These are phyloP conservation scores for Phocoena phocoena DNA, from an alignment of 2,113 vertebrate genomes.

Conservation along the genomic window DNA sequence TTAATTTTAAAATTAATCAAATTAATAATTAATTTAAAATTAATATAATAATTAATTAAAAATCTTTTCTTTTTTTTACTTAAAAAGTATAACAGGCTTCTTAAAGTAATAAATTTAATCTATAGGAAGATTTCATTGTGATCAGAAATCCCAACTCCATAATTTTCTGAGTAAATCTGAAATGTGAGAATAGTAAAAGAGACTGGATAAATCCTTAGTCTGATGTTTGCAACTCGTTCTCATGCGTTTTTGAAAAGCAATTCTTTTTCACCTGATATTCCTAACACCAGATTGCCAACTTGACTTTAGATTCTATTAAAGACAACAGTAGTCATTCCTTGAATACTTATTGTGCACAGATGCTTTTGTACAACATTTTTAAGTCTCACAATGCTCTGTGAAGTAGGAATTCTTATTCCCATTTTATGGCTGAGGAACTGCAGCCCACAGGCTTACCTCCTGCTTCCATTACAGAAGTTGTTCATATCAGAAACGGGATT, in stretches of 20 bases:
- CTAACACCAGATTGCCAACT: too few relatives aligned
- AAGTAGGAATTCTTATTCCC: background rate
- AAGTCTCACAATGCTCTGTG: background rate
- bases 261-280: background rate
- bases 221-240: background rate
- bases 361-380: background rate
- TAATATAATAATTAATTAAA: background rate
- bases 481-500: background rate
- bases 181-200: background rate
- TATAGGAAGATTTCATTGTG: background rate
- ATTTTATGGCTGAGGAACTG: background rate
- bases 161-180: background rate
- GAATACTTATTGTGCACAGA: background rate
- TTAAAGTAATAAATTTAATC: background rate
- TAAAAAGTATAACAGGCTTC: background rate
- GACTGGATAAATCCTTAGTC: background rate
- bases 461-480: background rate
- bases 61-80: background rate
- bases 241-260: background rate
- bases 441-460: background rate
- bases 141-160: background rate
- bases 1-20: too few relatives aligned
- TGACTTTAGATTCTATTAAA: background rate
- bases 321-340: background rate
- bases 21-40: too few relatives aligned